Base-by-base conservation (phyloP, 2,113 vertebrate genomes). In the Ovis aries region DNA sequence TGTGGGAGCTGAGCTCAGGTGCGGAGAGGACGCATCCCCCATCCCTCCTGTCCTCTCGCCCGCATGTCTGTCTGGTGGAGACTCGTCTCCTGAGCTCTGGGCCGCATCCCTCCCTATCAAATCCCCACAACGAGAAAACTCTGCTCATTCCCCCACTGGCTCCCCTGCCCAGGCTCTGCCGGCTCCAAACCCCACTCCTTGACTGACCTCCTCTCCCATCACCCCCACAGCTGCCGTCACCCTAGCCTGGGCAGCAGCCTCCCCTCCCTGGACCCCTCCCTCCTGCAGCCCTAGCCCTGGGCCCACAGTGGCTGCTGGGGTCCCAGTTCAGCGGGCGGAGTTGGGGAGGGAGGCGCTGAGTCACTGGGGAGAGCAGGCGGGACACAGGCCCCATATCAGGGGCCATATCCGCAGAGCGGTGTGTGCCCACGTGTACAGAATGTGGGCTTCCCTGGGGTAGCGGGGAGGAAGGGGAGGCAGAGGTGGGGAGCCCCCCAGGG, bases 231-330 rank as follows among this genome's bases (percentile, higher is more conserved):
- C 53, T 16, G 64, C 60, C 11, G 0, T 81, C n/a, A 29, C 43
- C 27, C 50, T 6, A 7, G 45, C 43, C 82, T 80, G 33, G 81
- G 29, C 67, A 55, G 16, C 40, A 23, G 67, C 17, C 67, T 93
- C 89, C 89, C 52, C 78, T 83, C 57, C 84, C 0, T 0, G 62
- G 96, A 96, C 95, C 81, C 31, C 6, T 25, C 71, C 74, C 92
- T 55, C 77, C 91, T 78, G 11, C 92, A 2, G 67, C 16, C 45
- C 0, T 6, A 27, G 17, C 0, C 71, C 23, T 62, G 67, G 97
- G 97, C 95, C 97, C 98, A 95, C 91, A 95, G 98, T 12, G 67
- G 77, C 84, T 0, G 0, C 23, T 85, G 86, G 85, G 86, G 91
- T 89, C 90, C 80, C 59, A 95, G 97, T 23, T 2, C 0, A 78